phyloP scores from a whole-genome alignment of 2,113 vertebrate genomes.

The Microtus montanus region DNA sequence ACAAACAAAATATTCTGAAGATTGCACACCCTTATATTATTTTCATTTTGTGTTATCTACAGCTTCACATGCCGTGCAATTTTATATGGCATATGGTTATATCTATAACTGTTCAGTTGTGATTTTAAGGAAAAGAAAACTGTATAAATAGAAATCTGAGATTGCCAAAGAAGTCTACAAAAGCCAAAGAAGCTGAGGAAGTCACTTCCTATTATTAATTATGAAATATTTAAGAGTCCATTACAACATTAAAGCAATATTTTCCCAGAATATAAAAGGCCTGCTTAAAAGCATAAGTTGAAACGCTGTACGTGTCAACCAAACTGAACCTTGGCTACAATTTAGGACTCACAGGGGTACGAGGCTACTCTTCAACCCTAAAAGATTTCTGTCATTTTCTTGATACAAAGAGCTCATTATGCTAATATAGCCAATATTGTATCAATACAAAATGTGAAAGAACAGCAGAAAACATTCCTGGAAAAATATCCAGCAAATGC shows the following conservation, averaged over 20 bases:
- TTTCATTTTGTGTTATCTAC: not conserved
- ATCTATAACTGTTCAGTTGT: not conserved
- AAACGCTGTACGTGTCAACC: not conserved
- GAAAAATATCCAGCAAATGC: constrained; percentile 25
- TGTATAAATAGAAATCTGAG: not conserved
- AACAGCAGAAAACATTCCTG: not conserved
- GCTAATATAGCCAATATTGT: not conserved
- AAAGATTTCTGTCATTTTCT: constrained; percentile 13
- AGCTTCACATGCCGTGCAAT: not conserved
- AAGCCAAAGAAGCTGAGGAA: not conserved
- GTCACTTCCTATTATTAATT: constrained; percentile 3
- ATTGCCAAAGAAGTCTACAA: not conserved
- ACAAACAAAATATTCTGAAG: not conserved
- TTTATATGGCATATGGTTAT: not conserved
- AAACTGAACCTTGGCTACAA: not conserved
- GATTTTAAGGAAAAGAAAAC: not conserved
- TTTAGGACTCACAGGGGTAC: not conserved
- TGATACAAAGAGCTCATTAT: not conserved
- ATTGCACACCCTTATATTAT: not conserved
- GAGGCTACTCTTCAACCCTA: not conserved
- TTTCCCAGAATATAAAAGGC: constrained; percentile 1
- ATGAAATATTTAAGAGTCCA: not conserved
- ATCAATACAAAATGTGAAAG: not conserved
- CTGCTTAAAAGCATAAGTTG: not conserved
- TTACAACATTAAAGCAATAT: not conserved